Percentiles rank a stretch among this genome's conserved stretches.
phyloP scores from a whole-genome alignment of 2,888 invertebrate species.

The Dorcus parallelipipedus region DNA sequence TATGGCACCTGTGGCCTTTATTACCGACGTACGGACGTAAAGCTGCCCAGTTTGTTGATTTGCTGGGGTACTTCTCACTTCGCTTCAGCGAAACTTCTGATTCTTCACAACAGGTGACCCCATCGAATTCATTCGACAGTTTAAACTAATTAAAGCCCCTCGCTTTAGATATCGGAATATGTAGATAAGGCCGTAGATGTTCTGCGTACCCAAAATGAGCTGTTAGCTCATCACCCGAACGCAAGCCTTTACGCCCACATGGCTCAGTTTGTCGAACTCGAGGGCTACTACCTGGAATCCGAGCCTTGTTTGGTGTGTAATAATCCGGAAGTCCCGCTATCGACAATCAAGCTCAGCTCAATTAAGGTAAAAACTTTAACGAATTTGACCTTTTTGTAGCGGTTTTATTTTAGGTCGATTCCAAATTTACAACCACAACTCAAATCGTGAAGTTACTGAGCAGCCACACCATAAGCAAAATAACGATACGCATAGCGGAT shows the following conservation, averaged over 20 bases:
- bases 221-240: conserved; percentile 89
- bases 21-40: conserved; percentile 88
- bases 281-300: conserved; percentile 94
- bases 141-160: background rate
- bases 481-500: conserved; percentile 90
- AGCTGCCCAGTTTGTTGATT: conserved; percentile 94
- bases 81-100: conserved; percentile 76
- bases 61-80: conserved; percentile 91
- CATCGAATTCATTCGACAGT: background rate
- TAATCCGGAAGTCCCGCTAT: conserved; percentile 92
- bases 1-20: conserved; percentile 91
- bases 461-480: conserved; percentile 92
- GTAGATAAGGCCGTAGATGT: conserved; percentile 84
- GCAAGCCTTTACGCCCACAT: conserved; percentile 88
- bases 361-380: conserved; percentile 64
- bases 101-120: conserved; percentile 58
- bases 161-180: conserved; percentile 63
- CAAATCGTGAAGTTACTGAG: conserved; percentile 95
- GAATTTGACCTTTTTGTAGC: background rate
- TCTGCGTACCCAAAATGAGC: conserved; percentile 82
- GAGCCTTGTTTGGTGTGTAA: conserved; percentile 98
- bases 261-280: conserved; percentile 91
- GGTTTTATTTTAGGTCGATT: conserved; percentile 64
- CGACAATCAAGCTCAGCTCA: conserved; percentile 86
- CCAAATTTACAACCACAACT: conserved; percentile 96